Base-by-base conservation (phyloP, 1,140 invertebrate species). In the Pinna nobilis region DNA sequence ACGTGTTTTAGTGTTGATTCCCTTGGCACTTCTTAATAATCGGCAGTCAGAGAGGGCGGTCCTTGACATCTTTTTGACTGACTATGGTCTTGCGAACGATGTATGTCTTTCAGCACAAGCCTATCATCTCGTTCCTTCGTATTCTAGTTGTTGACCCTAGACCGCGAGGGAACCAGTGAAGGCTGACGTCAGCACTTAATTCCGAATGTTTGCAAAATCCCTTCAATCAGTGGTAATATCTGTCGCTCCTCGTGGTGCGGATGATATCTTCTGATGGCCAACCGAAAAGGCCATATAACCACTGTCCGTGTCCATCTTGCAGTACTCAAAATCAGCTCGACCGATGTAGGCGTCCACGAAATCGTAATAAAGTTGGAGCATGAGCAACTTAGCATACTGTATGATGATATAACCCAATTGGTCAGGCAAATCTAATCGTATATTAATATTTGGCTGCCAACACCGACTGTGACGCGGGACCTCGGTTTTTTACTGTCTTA, bases 341-440 rank as follows among this genome's bases (percentile, higher is more conserved):
- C 66, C 64, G 0, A 80, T 50, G 37, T 68, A 81, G 23, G 57
- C 47, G 33, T 81, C 71, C 49, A 82, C 41, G 32, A 80, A 78
- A 49, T 83, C 80, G 44, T 72, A 78, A 41, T 81, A 78, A 55
- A 83, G 82, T 33, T 80, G 23, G 1, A 82, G 57, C 77, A 78
- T 76, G 3, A 59, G 63, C 13, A 72, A 39, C 35, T 78, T 78
- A 7, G 72, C 76, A 18, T 78, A 75, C 39, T 78, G 76, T 13
- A 78, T 35, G 30, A 78, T 74, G 20, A 74, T 70, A 41, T 65
- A 78, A 3, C 60, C 76, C 9, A 78, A 41, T 13, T 78, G 71
- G n/a, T 70, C 44, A 13, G 72, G 72, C 33, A 71, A 37, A 68
- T 77, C 74, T n/a, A n/a, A n/a, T 80, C 78, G 0, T 78, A 78